phyloP scores from a whole-genome alignment of 23 tunicate genomes.

The Clavelina lepadiformis region DNA sequence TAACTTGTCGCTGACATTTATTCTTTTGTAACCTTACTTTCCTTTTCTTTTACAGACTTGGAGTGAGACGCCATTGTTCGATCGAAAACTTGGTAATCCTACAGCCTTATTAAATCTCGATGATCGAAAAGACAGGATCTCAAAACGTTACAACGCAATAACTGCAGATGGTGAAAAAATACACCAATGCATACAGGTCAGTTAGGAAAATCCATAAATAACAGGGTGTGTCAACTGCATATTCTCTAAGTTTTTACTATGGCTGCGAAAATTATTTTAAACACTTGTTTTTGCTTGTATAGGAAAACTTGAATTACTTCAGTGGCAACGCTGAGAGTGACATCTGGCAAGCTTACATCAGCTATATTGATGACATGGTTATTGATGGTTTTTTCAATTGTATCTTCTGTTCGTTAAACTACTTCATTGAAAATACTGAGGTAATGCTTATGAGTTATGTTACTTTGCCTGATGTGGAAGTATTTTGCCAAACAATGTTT shows the following conservation, averaged over 20 bases:
- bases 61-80: constrained; percentile 84
- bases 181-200: constrained; percentile 59
- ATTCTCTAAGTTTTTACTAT: background rate
- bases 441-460: no score
- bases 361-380: constrained; percentile 90
- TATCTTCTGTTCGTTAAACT: constrained; percentile 78
- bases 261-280: no score
- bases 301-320: constrained; percentile 78
- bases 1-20: no score
- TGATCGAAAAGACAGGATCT: constrained; percentile 73
- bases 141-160: constrained; percentile 65
- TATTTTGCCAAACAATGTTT: no score
- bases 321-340: constrained; percentile 56
- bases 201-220: background rate
- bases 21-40: background rate
- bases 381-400: constrained; percentile 91
- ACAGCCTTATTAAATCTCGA: constrained; percentile 74
- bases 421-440: constrained; percentile 85
- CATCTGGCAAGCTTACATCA: constrained; percentile 75
- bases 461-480: no score
- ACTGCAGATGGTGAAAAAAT: constrained; percentile 77
- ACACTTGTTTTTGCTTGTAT: background rate
- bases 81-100: constrained; percentile 61
- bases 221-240: background rate
- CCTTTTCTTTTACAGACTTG: constrained; percentile 47